Evolutionary conservation across 2,888 invertebrate species (phyloP), one percentile per base, ranked within the genome.

Genomic region (Octonoba sinensis): DNA sequence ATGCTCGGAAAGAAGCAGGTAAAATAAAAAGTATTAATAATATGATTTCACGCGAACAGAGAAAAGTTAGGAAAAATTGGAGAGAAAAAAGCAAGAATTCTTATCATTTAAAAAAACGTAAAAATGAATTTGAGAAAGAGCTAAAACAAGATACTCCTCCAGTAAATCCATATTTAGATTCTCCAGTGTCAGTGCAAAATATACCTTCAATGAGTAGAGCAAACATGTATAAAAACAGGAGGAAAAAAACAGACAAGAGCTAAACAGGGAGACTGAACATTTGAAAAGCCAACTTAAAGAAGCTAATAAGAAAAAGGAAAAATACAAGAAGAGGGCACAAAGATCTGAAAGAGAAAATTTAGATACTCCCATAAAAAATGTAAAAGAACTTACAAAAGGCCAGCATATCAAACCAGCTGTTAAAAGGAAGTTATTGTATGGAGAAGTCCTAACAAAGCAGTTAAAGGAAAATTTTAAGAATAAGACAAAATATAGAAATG

Each of bases 401-500:
- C 54, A 54, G 54, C 54, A 54, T 54, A 18, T 54, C 54, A 11
- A 16, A 54, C 54, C 54, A 54, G 54, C 54, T 54, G n/a, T 54
- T 54, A 6, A 54, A 54, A 54, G 18, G 54, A 54, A 54, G 54
- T 54, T 54, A 54, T 54, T 54, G 54, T 54, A 54, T 54, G 54
- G 54, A 54, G 54, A 54, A 54, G 54, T 54, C 54, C 16, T 54
- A 54, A 54, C 54, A 54, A 54, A 54, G 54, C 54, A 54, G 16
- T 16, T 54, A 18, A 11, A 54, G 18, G 54, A 54, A 6, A 54
- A 54, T 54, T 54, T 54, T 54, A 54, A 54, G 54, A 15, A 54
- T 54, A 54, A 54, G 16, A 18, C 54, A 54, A 54, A 54, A 54
- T 54, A 54, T 54, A 54, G 54, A 54, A 54, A 54, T n/a, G 54